A percentile compares a stretch with the other conserved stretches of the same genome.
phyloP scores from a whole-genome alignment of 1,140 invertebrate species.

The Platyscapa corneri region DNA sequence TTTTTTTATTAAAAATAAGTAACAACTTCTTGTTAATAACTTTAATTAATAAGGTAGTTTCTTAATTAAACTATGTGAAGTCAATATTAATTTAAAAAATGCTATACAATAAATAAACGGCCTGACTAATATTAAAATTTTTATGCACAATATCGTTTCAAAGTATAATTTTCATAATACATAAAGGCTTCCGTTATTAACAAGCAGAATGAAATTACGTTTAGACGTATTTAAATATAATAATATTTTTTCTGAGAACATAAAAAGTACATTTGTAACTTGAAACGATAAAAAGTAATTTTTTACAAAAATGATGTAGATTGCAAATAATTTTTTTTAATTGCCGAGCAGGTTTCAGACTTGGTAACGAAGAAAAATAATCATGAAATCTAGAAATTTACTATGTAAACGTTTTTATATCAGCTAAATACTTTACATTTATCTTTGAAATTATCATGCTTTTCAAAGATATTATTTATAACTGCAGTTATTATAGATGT shows the following conservation, averaged over 20 bases:
- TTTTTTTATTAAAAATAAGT: no score
- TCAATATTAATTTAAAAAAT: no score
- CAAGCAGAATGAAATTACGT: no score
- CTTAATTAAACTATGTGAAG: no score
- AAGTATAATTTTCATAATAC: neutral
- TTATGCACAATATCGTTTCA: neutral
- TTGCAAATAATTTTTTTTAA: neutral
- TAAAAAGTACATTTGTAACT: no score
- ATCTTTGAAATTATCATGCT: neutral
- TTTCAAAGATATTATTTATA: neutral
- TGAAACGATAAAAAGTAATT: neutral
- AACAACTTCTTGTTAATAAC: no score
- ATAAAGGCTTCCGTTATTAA: neutral
- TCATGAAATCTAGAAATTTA: neutral
- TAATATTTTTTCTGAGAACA: neutral
- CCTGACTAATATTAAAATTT: no score
- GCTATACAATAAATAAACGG: no score
- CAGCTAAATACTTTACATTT: neutral
- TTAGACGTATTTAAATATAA: neutral
- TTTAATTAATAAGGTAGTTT: no score
- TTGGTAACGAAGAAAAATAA: neutral
- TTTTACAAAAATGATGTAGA: neutral
- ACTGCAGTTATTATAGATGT: neutral
- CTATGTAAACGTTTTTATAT: neutral
- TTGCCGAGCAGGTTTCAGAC: neutral